Conservation (phyloP, 2,113 vertebrate genomes). For the Cairina moschata region DNA sequence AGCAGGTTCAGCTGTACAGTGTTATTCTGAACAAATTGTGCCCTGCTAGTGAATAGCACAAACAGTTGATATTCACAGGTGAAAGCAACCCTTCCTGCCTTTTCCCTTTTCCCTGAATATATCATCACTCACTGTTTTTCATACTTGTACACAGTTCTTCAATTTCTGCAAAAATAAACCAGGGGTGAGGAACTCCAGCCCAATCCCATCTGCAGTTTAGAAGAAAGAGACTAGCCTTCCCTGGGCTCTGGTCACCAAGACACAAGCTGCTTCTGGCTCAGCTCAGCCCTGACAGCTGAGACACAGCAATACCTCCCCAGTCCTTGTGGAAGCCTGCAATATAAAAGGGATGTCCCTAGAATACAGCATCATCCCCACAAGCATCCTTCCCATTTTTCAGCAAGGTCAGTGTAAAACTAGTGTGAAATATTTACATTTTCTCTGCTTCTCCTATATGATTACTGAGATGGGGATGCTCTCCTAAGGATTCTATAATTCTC, state of each 20-base stretch:
- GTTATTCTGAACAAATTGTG: neutral
- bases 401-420: neutral
- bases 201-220: neutral
- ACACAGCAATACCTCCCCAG: neutral
- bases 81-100: neutral
- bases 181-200: neutral
- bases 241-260: neutral
- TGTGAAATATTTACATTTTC: slow-evolving; percentile 11
- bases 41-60: neutral
- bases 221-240: neutral
- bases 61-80: fast-evolving
- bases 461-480: too few species aligned
- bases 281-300: neutral
- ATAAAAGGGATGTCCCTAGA: neutral
- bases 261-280: neutral
- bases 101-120: neutral
- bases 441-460: neutral
- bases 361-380: neutral
- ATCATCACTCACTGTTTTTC: neutral
- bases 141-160: neutral
- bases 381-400: neutral
- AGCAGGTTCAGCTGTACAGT: fast-evolving
- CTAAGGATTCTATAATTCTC: neutral
- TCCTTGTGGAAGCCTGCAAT: neutral
- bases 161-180: neutral